A percentile compares a stretch with the other conserved stretches of the same genome.
Evolutionary conservation across 37 sponge, comb jelly and placozoan species (phyloP).

Genomic region (Hormiphora californensis): DNA sequence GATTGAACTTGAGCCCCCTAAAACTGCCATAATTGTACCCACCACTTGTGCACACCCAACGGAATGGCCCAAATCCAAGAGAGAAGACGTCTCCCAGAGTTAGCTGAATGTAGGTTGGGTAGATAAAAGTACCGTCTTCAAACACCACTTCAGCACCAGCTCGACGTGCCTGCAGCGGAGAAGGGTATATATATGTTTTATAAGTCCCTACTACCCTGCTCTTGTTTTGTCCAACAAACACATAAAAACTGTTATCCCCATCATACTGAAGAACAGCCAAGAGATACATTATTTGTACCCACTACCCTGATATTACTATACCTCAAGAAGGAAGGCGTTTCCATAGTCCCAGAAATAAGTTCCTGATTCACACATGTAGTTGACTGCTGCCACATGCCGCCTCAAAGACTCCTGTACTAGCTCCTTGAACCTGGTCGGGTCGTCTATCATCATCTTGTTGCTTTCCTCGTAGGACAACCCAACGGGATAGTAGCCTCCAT

Average conservation of each 20-base stretch:
- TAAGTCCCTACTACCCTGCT: neutral
- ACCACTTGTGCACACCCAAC: conserved; percentile 97
- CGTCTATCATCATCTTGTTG: conserved; percentile 60
- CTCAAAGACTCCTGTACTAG: conserved; percentile 85
- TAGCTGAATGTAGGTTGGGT: conserved; percentile 91
- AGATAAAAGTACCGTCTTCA: conserved; percentile 63
- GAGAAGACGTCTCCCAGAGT: conserved; percentile 98
- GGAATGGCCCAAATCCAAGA: conserved; percentile 95
- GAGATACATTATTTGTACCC: neutral
- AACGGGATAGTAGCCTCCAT: conserved; percentile 93
- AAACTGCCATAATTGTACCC: too few species aligned
- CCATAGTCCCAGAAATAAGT: conserved; percentile 99
- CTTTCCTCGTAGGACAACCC: conserved; percentile 72
- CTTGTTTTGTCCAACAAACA: too few species aligned
- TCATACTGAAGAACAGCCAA: too few species aligned
- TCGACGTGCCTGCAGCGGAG: conserved; percentile 48
- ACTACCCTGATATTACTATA: conserved; percentile 18
- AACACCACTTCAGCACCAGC: conserved; percentile 70
- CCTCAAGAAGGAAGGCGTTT: conserved; percentile 94
- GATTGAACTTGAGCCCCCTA: too few species aligned
- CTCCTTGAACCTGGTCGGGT: conserved; percentile 70
- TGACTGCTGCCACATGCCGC: conserved; percentile 84
- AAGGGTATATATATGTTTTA: too few species aligned
- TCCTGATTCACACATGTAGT: conserved; percentile 71
- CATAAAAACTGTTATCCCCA: too few species aligned